Base-by-base conservation (phyloP, 2,797 vertebrate genomes). In the Pyrocephalus nanus region DNA sequence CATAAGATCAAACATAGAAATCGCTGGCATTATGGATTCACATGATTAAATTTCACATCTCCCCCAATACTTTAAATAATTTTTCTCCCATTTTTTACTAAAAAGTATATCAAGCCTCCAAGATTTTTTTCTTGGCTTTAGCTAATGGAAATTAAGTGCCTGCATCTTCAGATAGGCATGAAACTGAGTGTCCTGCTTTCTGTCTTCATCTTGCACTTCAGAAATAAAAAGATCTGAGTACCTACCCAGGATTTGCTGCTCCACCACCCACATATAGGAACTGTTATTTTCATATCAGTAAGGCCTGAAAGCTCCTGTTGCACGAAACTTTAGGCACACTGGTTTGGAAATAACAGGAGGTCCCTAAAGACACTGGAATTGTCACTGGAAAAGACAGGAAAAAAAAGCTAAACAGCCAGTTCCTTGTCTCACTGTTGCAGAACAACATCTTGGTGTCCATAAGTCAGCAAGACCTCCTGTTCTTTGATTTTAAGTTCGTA, bases 381-480 rank as follows among this genome's bases (percentile, higher is more conserved):
- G 22, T 43, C 58, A 40, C 25, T 72, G 54, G 12, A 74, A 57
- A 40, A 66, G 12, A 38, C 42, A 60, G 36, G 38, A 75, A n/a
- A 79, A 38, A 38, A 90, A 78, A 79, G 9, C 21, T 76, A 57
- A 79, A 51, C 12, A 26, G 7, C 9, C 64, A 48, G 9, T 21
- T 77, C 47, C 22, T 57, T 82, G 53, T 55, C n/a, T 81, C 14
- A 29, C 27, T 0, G 0, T 12, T 4, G 1, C 58, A 73, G 43
- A 58, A 23, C 32, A 76, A 23, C 15, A 66, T 7, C 4, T 43
- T 32, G 30, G 9, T 70, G 51, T 4, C 27, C 11, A 2, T 6
- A 11, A 73, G 8, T 5, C 25, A 47, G 18, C 30, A 62, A 50
- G 47, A 16, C 7, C 16, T 86, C 14, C 30, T 86, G 29, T 32